phyloP scores from a whole-genome alignment of 2,888 invertebrate species.

The Leptarthrus brevirostris region DNA sequence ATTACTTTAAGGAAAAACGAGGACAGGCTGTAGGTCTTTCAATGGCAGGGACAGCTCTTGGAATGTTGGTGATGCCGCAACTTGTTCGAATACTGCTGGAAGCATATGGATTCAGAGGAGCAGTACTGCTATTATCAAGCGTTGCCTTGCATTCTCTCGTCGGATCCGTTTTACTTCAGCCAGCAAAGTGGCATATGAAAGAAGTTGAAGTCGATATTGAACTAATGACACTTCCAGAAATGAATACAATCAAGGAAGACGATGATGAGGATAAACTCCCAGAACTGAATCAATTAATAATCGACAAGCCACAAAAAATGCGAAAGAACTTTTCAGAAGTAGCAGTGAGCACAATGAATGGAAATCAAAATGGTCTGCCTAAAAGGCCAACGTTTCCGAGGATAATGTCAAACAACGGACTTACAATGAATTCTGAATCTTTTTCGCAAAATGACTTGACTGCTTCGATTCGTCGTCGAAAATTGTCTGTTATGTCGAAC shows the following conservation, averaged over 20 bases:
- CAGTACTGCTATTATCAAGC: constrained; percentile 76
- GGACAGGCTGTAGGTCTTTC: constrained; percentile 84
- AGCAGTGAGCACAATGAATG: constrained; percentile 64
- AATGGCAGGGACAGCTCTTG: constrained; percentile 83
- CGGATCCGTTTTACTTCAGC: constrained; percentile 76
- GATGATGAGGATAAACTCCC: constrained; percentile 70
- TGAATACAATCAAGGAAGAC: constrained; percentile 77
- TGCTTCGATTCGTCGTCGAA: constrained; percentile 70
- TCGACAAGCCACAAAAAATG: constrained; percentile 63
- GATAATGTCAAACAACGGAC: constrained; percentile 65
- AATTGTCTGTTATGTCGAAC: constrained; percentile 77
- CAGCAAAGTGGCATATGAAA: constrained; percentile 77
- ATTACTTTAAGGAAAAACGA: constrained; percentile 80
- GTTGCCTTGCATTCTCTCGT: constrained; percentile 76
- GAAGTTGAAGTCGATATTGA: constrained; percentile 66
- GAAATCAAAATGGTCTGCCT: constrained; percentile 60
- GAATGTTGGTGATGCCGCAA: constrained; percentile 84
- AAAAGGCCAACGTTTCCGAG: constrained; percentile 66
- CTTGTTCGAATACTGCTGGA: constrained; percentile 75
- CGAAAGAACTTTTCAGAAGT: constrained; percentile 66
- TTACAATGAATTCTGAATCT: constrained; percentile 59
- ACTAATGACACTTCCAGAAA: constrained; percentile 68
- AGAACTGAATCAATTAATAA: constrained; percentile 65
- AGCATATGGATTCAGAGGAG: constrained; percentile 75
- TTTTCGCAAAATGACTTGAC: constrained; percentile 69